These are phyloP conservation scores for Eunapius fragilis DNA, from an alignment of 37 sponge, comb jelly and placozoan species.

Conservation along the genomic window DNA sequence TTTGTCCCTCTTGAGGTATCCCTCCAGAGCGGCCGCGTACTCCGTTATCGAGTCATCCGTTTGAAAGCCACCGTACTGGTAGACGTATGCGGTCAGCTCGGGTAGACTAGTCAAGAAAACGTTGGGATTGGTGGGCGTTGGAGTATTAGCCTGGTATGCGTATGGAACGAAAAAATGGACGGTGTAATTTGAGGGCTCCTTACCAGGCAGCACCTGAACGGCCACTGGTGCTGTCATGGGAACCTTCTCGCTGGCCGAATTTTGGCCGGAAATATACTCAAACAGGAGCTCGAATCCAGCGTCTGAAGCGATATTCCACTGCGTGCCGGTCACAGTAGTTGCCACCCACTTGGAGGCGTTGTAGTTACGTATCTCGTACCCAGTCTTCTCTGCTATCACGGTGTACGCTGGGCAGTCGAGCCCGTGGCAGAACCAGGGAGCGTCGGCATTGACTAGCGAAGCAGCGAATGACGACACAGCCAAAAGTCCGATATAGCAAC, in stretches of 20 bases:
- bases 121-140: background rate
- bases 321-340: background rate
- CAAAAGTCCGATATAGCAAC: background rate
- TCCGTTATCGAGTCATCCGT: background rate
- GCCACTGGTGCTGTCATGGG: conserved; percentile 12
- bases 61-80: background rate
- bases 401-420: conserved; percentile 14
- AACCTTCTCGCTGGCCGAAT: background rate
- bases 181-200: background rate
- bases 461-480: background rate
- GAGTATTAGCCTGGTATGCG: background rate
- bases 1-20: background rate
- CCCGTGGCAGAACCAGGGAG: background rate
- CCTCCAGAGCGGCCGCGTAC: background rate
- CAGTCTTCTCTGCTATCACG: background rate
- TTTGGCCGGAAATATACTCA: background rate
- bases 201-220: background rate
- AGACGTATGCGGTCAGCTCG: background rate
- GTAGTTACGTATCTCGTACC: background rate
- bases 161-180: background rate
- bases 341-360: conserved; percentile 6
- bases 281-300: background rate
- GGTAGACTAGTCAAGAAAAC: background rate
- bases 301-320: background rate
- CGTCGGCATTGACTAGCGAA: background rate